Evolutionary conservation across 2,888 invertebrate genomes (phyloP).

Genomic region (Darwinula stevensoni): DNA sequence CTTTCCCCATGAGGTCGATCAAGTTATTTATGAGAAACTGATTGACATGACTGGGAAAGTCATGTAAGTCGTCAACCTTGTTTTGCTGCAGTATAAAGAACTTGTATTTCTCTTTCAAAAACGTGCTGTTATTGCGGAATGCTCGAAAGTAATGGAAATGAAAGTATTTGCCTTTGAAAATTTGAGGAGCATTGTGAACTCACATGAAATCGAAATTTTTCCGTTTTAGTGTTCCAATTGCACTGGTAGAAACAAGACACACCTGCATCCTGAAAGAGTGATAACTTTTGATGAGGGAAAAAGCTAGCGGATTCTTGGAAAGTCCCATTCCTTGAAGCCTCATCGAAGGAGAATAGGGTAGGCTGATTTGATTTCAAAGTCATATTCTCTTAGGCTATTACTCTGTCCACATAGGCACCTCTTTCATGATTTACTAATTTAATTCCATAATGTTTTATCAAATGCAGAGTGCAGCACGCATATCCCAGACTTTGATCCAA

Average conservation of each 20-base stretch:
- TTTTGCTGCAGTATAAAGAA: background rate
- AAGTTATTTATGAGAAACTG: slow-evolving; percentile 83
- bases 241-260: slow-evolving; percentile 88
- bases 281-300: slow-evolving; percentile 60
- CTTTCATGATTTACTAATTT: background rate
- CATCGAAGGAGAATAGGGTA: slow-evolving; percentile 83
- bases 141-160: no score
- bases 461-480: background rate
- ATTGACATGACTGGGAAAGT: slow-evolving; percentile 84
- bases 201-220: slow-evolving; percentile 1
- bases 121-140: no score
- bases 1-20: slow-evolving; percentile 90
- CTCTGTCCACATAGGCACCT: no score
- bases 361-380: slow-evolving; percentile 10
- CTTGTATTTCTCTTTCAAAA: slow-evolving; percentile 5
- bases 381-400: no score
- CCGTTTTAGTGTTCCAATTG: slow-evolving; percentile 58
- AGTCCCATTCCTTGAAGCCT: slow-evolving; percentile 78
- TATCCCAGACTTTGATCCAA: slow-evolving; percentile 60
- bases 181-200: background rate
- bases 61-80: no score
- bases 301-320: slow-evolving; percentile 73
- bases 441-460: no score
- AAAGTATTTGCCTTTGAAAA: background rate
- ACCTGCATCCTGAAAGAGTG: slow-evolving; percentile 72